Base-by-base conservation (phyloP, 2,888 invertebrate species). In the Drosophila seclusa region DNA sequence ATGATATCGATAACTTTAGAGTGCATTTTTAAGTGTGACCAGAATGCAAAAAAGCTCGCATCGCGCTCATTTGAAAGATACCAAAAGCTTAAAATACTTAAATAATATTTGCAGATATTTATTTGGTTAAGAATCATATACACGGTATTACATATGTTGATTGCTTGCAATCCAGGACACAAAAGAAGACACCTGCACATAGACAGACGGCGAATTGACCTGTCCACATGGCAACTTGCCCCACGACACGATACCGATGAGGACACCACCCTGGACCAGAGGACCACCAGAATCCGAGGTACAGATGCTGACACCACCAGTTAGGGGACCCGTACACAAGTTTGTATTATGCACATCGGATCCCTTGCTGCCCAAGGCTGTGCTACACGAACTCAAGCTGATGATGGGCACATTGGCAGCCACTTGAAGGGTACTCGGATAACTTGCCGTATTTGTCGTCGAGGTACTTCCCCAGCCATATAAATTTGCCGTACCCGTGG, bases 191-290 rank as follows among this genome's bases (percentile, higher is more conserved):
- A 94, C 93, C 52, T 93, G 91, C 1, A 94, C 94, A 84, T 92
- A 94, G 0, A 94, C 94, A 0, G 94, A 93, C 1, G 94, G 94
- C 2, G 91, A 89, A 48, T 92, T 91, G 0, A 69, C 59, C 24
- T 85, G 82, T 1, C 94, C 94, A 71, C 94, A 94, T 6, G 94
- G 94, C 21, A 91, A 78, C 42, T 89, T 77, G 3, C 94, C 94
- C 94, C 94, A 94, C 2, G 94, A 94, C 2, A 94, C 94, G 52
- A 94, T 89, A 48, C 94, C 94, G 68, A 94, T 84, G 73, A 90
- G 86, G 11, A 83, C 82, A 34, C 83, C 80, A 11, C 79, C 82
- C 53, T 91, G 86, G 5, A 92, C 83, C 60, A 92, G 71, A 7
- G 92, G 92, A 32, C 92, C 92, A n/a, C 92, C 92, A 2, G 92